Conservation (phyloP, 2,797 vertebrate genomes). For the Hirundo rustica region DNA sequence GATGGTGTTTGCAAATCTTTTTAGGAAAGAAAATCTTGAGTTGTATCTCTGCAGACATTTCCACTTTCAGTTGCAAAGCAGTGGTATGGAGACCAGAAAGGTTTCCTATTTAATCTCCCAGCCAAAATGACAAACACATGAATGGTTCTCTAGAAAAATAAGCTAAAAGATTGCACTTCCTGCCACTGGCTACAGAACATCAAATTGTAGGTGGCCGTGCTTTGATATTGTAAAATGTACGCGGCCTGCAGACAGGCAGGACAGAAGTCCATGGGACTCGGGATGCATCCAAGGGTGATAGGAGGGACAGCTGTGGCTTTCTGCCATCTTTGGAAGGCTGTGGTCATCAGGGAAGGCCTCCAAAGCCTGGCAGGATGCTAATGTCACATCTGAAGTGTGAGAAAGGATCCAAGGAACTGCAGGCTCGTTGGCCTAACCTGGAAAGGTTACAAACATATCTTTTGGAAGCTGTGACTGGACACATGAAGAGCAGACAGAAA, state of each 20-base stretch:
- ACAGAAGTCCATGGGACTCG: background rate
- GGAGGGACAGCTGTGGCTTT: background rate
- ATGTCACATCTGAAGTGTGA: background rate
- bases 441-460: background rate
- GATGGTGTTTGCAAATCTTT: background rate
- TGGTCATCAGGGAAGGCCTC: background rate
- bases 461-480: background rate
- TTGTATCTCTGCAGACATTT: background rate
- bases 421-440: background rate
- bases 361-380: background rate
- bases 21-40: background rate
- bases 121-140: background rate
- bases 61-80: background rate
- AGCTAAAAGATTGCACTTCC: background rate
- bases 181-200: background rate
- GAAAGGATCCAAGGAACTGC: background rate
- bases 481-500: background rate
- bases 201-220: background rate
- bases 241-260: background rate
- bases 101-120: background rate
- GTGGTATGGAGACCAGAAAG: background rate
- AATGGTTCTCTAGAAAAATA: background rate
- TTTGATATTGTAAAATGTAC: background rate
- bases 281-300: background rate
- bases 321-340: background rate